Evolutionary conservation across 2,888 invertebrate species (phyloP).

Genomic region (Tholera decimalis): DNA sequence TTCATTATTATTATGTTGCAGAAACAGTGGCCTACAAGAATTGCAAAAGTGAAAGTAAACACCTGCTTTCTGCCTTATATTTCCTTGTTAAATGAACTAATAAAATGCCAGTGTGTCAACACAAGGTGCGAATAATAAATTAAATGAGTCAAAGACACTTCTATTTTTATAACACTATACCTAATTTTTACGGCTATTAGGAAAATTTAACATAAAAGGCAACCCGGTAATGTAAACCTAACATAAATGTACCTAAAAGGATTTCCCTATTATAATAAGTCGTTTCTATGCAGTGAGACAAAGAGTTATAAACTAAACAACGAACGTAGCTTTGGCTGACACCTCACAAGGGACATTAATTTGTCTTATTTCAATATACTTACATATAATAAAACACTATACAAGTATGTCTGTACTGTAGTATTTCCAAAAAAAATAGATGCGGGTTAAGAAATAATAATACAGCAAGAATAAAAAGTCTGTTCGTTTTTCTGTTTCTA

Average conservation of each 20-base stretch:
- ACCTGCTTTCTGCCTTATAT: slow-evolving; percentile 2
- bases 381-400: no score
- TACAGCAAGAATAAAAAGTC: no score
- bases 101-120: slow-evolving; percentile 7
- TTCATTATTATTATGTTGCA: neutral
- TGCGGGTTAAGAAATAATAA: no score
- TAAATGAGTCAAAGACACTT: slow-evolving; percentile 34
- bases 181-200: slow-evolving; percentile 35
- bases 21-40: neutral
- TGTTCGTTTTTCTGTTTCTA: no score
- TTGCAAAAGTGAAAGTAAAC: slow-evolving; percentile 16
- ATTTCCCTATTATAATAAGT: slow-evolving; percentile 69
- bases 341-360: slow-evolving; percentile 7
- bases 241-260: slow-evolving; percentile 64
- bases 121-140: slow-evolving; percentile 13
- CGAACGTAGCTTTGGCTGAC: neutral
- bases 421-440: no score
- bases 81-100: neutral
- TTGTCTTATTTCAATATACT: no score
- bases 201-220: slow-evolving; percentile 44
- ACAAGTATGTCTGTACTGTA: no score
- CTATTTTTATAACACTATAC: slow-evolving; percentile 19
- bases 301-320: slow-evolving; percentile 26
- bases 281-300: slow-evolving; percentile 50
- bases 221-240: slow-evolving; percentile 32